These are phyloP conservation scores for Diorhabda sublineata DNA, from an alignment of 1,140 invertebrate genomes.

Conservation along the genomic window DNA sequence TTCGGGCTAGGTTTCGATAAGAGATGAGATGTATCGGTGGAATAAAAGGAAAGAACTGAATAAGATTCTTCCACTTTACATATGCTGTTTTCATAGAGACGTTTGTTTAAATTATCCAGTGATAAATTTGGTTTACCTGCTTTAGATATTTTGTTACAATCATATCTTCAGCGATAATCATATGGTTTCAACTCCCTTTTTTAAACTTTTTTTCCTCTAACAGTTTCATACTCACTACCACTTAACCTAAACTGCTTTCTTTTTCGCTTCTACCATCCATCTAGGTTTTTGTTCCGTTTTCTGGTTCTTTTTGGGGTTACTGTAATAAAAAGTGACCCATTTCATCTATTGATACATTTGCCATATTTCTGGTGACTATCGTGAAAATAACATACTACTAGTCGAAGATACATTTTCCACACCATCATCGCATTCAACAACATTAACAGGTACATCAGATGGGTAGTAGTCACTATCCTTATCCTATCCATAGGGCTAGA, in stretches of 20 bases:
- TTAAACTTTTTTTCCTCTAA: conserved; percentile 7
- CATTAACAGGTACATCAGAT: background rate
- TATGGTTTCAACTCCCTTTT: conserved; percentile 7
- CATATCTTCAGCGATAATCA: background rate
- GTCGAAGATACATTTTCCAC: background rate
- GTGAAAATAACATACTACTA: conserved; percentile 9
- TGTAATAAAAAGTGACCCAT: background rate
- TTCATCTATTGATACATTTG: background rate
- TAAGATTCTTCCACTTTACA: conserved; percentile 13
- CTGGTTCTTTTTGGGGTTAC: conserved; percentile 7
- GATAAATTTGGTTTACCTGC: conserved; percentile 13
- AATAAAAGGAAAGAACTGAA: conserved; percentile 6
- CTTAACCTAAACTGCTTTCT: conserved; percentile 9
- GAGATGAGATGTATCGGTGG: background rate
- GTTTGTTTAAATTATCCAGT: conserved; percentile 6
- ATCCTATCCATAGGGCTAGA: too few relatives aligned
- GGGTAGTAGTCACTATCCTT: too few relatives aligned
- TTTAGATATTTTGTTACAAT: conserved; percentile 17
- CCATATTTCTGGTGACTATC: background rate
- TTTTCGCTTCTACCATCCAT: conserved; percentile 5
- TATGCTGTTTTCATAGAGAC: background rate
- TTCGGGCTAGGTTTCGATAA: background rate
- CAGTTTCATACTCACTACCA: conserved; percentile 5
- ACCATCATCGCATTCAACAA: background rate
- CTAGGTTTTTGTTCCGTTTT: conserved; percentile 8